Conservation (phyloP, 1,140 invertebrate species). For the Leptinotarsa texana region DNA sequence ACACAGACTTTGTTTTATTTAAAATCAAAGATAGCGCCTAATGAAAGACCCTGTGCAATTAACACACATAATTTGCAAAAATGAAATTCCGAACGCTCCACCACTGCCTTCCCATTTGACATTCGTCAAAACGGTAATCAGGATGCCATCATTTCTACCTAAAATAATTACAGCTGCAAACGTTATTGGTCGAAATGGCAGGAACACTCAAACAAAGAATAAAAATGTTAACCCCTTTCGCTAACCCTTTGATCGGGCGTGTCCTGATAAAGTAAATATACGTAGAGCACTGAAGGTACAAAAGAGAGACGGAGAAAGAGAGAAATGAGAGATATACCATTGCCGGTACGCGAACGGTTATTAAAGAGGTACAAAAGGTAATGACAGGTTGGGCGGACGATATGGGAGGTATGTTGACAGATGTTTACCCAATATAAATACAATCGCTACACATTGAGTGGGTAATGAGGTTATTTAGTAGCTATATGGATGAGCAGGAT, state of each 20-base stretch:
- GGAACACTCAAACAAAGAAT: background rate
- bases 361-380: constrained; percentile 28
- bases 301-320: background rate
- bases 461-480: background rate
- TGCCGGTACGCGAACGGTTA: constrained; percentile 11
- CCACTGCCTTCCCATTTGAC: background rate
- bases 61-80: too few relatives aligned
- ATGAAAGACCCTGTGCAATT: too few relatives aligned
- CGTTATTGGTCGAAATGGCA: background rate
- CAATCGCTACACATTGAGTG: background rate
- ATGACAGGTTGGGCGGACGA: constrained; percentile 32
- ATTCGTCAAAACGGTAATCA: background rate
- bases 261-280: constrained; percentile 5
- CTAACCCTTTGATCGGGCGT: constrained; percentile 5
- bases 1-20: too few relatives aligned
- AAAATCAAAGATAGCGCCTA: too few relatives aligned
- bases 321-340: background rate
- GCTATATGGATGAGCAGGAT: background rate
- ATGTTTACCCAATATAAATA: constrained; percentile 30
- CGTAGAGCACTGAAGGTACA: background rate
- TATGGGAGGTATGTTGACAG: constrained; percentile 39
- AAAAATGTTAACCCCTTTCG: constrained; percentile 8
- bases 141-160: background rate
- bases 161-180: background rate
- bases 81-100: too few relatives aligned